These are phyloP conservation scores for Pedionomus torquatus DNA, from an alignment of 2,113 vertebrate species.

Conservation along the genomic window DNA sequence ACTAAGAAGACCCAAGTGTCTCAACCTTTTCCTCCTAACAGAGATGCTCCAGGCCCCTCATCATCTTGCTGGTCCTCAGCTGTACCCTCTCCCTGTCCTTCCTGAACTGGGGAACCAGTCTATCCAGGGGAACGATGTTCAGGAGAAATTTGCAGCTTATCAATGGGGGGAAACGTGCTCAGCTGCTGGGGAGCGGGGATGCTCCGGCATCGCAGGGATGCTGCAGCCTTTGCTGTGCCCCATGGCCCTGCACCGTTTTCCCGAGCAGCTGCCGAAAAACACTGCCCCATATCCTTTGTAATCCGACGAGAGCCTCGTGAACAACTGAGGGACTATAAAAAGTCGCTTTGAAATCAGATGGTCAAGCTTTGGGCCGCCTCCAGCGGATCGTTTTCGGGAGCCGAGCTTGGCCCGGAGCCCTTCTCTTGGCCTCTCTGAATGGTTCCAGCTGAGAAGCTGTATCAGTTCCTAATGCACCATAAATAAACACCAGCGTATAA, in stretches of 20 bases:
- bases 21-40: no score
- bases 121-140: fast-evolving
- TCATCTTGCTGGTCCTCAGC: no score
- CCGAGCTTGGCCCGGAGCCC: background rate
- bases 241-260: fast-evolving
- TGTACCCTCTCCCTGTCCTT: no score
- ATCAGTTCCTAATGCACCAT: slow-evolving; percentile 31
- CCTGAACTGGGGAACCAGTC: no score
- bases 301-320: background rate
- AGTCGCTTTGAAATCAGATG: slow-evolving; percentile 26
- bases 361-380: background rate
- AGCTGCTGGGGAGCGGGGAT: background rate
- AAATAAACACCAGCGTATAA: slow-evolving; percentile 45
- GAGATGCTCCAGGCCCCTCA: no score
- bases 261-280: background rate
- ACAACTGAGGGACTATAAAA: slow-evolving; percentile 20
- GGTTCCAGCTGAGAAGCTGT: slow-evolving; percentile 15
- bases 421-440: slow-evolving; percentile 31
- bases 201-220: fast-evolving
- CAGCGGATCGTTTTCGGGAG: slow-evolving; percentile 32
- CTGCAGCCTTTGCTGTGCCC: background rate
- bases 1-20: no score
- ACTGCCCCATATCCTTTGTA: background rate
- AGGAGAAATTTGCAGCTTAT: background rate
- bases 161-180: fast-evolving